These are phyloP conservation scores for Diorhabda elongata DNA, from an alignment of 1,140 invertebrate genomes.

Conservation along the genomic window DNA sequence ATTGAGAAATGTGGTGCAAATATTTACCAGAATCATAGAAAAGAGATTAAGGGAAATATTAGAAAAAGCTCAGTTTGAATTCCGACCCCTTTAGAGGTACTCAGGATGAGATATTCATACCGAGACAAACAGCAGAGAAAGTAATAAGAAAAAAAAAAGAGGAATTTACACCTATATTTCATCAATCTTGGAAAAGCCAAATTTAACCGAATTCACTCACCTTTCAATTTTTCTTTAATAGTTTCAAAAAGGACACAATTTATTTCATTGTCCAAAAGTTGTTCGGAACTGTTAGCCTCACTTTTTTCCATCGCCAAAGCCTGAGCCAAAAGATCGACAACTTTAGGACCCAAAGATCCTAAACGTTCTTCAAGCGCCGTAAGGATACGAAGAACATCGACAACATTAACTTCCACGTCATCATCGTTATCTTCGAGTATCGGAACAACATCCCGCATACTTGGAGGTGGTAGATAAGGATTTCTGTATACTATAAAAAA, in stretches of 20 bases:
- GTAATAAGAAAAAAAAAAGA: too few species aligned
- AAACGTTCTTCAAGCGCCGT: constrained; percentile 76
- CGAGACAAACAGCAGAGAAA: too few species aligned
- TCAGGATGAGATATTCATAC: too few species aligned
- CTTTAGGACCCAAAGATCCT: constrained; percentile 72
- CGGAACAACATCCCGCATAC: constrained; percentile 32
- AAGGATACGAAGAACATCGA: constrained; percentile 66
- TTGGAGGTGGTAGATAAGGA: constrained; percentile 11
- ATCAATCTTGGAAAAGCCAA: too few species aligned
- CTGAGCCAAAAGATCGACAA: constrained; percentile 67
- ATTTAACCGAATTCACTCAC: neutral
- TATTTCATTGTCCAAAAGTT: constrained; percentile 63
- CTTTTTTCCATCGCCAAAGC: constrained; percentile 73
- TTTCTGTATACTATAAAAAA: neutral
- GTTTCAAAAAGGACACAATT: constrained; percentile 75
- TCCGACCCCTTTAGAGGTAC: too few species aligned
- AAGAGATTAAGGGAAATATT: too few species aligned
- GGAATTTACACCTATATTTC: too few species aligned
- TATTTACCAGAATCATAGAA: too few species aligned
- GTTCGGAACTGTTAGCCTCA: constrained; percentile 68
- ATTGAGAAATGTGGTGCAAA: too few species aligned
- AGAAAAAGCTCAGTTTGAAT: too few species aligned
- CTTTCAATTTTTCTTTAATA: constrained; percentile 79
- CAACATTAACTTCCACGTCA: constrained; percentile 54
- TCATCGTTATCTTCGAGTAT: constrained; percentile 35